Evolutionary conservation across 92 coral and sea anemone genomes (phyloP), one percentile per base, ranked within the genome.

Genomic region (Pocillopora grandis): DNA sequence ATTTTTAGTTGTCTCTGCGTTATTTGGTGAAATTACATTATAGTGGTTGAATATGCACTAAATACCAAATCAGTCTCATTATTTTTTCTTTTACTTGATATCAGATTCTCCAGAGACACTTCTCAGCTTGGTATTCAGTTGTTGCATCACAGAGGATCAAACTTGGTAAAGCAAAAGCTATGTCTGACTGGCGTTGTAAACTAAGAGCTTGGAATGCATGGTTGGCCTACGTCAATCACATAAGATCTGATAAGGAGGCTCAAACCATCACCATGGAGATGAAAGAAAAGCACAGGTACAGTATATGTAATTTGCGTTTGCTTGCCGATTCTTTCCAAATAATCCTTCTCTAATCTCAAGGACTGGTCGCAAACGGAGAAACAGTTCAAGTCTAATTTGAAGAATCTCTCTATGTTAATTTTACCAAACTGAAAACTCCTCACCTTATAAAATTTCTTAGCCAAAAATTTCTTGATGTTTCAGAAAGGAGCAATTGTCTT

Each of bases 201-300:
- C 84, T 96, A 61, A 83, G 98, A 12, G 96, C 98, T 0, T 96
- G 99, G 99, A 96, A 94, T 87, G 99, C 99, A 14, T 96, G 99
- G 99, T 88, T 89, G 76, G 91, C 94, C 33, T 96, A 94, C 68
- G 80, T 96, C 37, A 88, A 93, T 82, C 99, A 95, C 80, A 91
- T 92, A 35, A 89, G 88, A 71, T 90, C 95, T 20, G 99, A 96
- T 73, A 93, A 89, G 80, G 99, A 96, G 67, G 92, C 99, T 31
- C 89, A 83, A 63, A 95, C 97, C 3, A 88, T 96, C 66, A 92
- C 95, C 73, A 81, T 65, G 75, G 96, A 96, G 82, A 94, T 96
- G 98, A 96, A 92, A 77, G 99, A 96, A 83, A 92, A 89, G 23
- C 95, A 94, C 93, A 94, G 98, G 99, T 94, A 71, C 78, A 3